Base-by-base conservation (phyloP, 2,888 invertebrate genomes). In the Melieria crassipennis region DNA sequence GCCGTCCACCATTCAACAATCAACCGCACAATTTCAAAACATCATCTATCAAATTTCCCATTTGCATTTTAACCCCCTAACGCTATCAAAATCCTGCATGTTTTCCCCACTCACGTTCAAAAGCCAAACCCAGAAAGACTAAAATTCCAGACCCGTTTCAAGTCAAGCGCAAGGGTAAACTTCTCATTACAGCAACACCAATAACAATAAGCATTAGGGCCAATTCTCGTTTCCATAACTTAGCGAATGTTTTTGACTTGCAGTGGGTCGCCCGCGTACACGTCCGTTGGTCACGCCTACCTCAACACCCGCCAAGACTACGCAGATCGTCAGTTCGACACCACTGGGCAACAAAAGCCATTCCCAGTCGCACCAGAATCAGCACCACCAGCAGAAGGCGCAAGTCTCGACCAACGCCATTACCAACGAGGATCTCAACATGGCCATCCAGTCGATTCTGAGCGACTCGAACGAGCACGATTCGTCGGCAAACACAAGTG, bases 191-290 rank as follows among this genome's bases (percentile, higher is more conserved):
- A n/a, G 46, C 16, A 65, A 9, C 57, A 57, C 7, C 11, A 5
- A 16, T 43, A 5, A 30, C 30, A 30, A 30, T 30, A 30, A 30
- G 30, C 30, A 30, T 30, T 30, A 30, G 30, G 30, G n/a, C 52
- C 4, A 4, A 47, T 30, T 5, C 48, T 48, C 47, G 42, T 61
- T 46, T 42, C 13, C 57, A 46, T 67, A 48, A 30, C 60, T 5
- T 13, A 42, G 7, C 7, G 52, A 42, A 5, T n/a, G 30, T 11
- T 47, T 42, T 56, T 55, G n/a, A 7, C 67, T 45, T 60, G 46
- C 67, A 89, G 89, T 89, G 79, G 89, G 89, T 71, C 85, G 89
- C 69, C 89, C 89, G 10, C 88, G 86, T 30, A 84, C 84, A 5
- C 82, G 85, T 55, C 84, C 85, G 4, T 48, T 83, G 43, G 64